These are phyloP conservation scores for Sipha maydis DNA, from an alignment of 2,888 invertebrate species.

Conservation along the genomic window DNA sequence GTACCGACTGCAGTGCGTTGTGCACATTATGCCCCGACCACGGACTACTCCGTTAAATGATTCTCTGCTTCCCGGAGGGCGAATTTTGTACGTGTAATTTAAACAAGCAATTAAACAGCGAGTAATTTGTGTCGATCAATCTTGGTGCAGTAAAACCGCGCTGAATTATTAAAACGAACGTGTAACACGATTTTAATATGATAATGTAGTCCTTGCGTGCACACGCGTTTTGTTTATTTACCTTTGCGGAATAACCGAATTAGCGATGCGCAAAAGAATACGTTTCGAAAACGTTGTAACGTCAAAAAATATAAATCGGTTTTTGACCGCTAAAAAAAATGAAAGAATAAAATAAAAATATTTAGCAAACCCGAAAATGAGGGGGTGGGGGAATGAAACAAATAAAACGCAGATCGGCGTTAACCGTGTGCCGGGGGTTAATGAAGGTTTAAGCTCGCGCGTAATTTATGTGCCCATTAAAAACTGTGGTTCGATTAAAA, in stretches of 20 bases:
- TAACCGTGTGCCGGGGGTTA: constrained; percentile 51
- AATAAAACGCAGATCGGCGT: constrained; percentile 47
- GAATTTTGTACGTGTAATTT: not conserved
- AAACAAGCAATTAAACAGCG: not conserved
- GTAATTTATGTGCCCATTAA: constrained; percentile 58
- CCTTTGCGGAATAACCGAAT: not conserved
- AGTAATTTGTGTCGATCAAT: not conserved
- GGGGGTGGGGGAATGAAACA: not conserved
- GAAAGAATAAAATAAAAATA: constrained; percentile 1
- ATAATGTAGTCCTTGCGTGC: not conserved
- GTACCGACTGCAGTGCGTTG: not conserved
- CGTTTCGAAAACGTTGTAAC: constrained; percentile 8
- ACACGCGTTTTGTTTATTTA: not conserved
- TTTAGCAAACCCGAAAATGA: constrained; percentile 42
- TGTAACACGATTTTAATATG: too few relatives aligned
- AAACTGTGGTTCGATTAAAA: constrained; percentile 61
- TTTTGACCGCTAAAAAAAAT: constrained; percentile 34
- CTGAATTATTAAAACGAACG: not conserved
- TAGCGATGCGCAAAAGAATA: constrained; percentile 9
- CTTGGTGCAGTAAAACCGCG: not conserved
- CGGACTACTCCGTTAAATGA: not conserved
- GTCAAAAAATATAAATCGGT: constrained; percentile 35
- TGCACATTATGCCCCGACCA: too few relatives aligned
- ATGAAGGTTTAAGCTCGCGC: constrained; percentile 58
- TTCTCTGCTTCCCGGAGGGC: not conserved